Evolutionary conservation across 2,888 invertebrate genomes (phyloP).

Genomic region (Ernsta delagoae): DNA sequence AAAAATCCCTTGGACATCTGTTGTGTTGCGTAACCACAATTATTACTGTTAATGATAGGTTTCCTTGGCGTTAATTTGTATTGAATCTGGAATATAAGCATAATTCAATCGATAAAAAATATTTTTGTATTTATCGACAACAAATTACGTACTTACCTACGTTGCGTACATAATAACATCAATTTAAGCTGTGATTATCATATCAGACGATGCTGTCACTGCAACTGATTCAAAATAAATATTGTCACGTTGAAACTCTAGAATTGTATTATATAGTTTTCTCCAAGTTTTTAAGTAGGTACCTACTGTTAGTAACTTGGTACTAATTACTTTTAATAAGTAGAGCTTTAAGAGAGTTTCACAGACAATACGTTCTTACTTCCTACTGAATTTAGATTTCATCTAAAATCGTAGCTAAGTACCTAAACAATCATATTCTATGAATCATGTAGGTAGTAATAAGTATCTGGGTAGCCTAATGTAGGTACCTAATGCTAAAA

Average conservation of each 20-base stretch:
- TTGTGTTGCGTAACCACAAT: constrained; percentile 79
- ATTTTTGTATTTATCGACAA: constrained; percentile 44
- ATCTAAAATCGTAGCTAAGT: too few relatives aligned
- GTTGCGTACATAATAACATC: constrained; percentile 40
- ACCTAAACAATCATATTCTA: too few relatives aligned
- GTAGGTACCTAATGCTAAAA: too few relatives aligned
- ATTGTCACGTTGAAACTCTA: constrained; percentile 9
- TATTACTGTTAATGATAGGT: constrained; percentile 74
- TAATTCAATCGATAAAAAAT: constrained; percentile 6
- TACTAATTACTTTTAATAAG: too few relatives aligned
- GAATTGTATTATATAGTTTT: too few relatives aligned
- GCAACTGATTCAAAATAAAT: constrained; percentile 22
- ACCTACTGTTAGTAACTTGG: too few relatives aligned
- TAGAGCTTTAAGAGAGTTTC: too few relatives aligned
- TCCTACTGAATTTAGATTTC: too few relatives aligned
- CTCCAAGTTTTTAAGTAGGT: too few relatives aligned
- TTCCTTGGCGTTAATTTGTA: constrained; percentile 72
- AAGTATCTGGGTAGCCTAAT: too few relatives aligned
- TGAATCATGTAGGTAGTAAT: too few relatives aligned
- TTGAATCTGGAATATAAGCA: constrained; percentile 41
- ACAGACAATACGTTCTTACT: too few relatives aligned
- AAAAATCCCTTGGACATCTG: constrained; percentile 73
- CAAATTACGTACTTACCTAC: constrained; percentile 19
- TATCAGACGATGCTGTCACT: constrained; percentile 17
- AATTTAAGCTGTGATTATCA: constrained; percentile 44